Percentiles rank a stretch among this genome's conserved stretches.
These are phyloP conservation scores for Platygyra sinensis DNA, from an alignment of 64 coral and sea anemone species.

Conservation along the genomic window DNA sequence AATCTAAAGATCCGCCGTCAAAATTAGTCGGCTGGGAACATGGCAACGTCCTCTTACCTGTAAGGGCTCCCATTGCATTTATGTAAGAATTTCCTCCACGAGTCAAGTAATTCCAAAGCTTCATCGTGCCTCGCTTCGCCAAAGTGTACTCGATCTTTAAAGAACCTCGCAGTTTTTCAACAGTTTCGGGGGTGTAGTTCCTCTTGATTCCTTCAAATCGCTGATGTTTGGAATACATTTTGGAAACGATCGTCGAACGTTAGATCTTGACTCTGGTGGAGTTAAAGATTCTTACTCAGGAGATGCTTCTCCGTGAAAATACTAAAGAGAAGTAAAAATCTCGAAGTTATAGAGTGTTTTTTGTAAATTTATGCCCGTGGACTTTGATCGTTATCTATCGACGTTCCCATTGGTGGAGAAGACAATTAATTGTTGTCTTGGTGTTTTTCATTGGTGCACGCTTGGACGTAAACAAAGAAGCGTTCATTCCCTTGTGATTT, in stretches of 20 bases:
- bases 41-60: slow-evolving; percentile 60
- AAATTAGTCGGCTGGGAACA: not conserved
- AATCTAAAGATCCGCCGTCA: slow-evolving; percentile 28
- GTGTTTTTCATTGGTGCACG: not conserved
- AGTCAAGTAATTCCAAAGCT: slow-evolving; percentile 82
- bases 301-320: slow-evolving; percentile 4
- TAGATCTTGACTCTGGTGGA: not conserved
- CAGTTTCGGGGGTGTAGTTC: slow-evolving; percentile 77
- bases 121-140: slow-evolving; percentile 79
- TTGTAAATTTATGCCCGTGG: not conserved
- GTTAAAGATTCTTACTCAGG: not conserved
- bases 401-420: slow-evolving; percentile 3
- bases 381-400: not conserved
- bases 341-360: not conserved
- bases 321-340: not conserved
- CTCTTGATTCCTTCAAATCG: slow-evolving; percentile 87
- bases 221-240: slow-evolving; percentile 73
- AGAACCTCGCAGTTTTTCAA: slow-evolving; percentile 81
- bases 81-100: slow-evolving; percentile 81
- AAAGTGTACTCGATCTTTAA: slow-evolving; percentile 86
- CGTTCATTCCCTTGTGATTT: no score
- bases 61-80: slow-evolving; percentile 89
- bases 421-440: not conserved
- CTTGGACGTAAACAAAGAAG: no score
- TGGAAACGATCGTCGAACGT: not conserved